Conservation (phyloP, 2,888 invertebrate genomes). For the Herminia tarsipennalis region DNA sequence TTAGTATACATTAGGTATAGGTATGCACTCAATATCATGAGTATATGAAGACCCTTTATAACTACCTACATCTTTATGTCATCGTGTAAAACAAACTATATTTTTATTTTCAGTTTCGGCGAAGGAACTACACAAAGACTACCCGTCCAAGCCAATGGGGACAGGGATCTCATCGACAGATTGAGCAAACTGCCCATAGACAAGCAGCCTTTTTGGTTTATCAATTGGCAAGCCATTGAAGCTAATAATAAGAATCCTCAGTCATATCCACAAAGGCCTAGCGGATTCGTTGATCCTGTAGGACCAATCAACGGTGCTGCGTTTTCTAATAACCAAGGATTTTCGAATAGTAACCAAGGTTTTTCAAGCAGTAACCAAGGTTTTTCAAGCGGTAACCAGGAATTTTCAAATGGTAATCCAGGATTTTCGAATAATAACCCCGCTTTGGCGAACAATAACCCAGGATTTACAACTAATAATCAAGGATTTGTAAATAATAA, state of each 20-base stretch:
- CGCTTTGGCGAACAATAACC: not conserved
- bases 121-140: slow-evolving; percentile 72
- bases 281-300: slow-evolving; percentile 50
- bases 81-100: too few species aligned
- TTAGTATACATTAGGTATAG: too few species aligned
- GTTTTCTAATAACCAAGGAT: not conserved
- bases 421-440: not conserved
- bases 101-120: slow-evolving; percentile 62
- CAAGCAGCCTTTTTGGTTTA: slow-evolving; percentile 89
- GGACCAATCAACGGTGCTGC: not conserved
- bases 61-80: too few species aligned
- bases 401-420: not conserved
- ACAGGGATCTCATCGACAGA: slow-evolving; percentile 86
- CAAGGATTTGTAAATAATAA: slow-evolving; percentile 3
- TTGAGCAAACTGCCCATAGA: slow-evolving; percentile 88
- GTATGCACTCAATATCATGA: too few species aligned
- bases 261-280: slow-evolving; percentile 67
- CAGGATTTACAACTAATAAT: not conserved
- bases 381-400: slow-evolving; percentile 4
- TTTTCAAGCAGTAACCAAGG: not conserved
- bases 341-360: not conserved
- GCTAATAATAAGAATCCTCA: slow-evolving; percentile 78
- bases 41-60: too few species aligned
- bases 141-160: slow-evolving; percentile 89
- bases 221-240: slow-evolving; percentile 89